phyloP scores from a whole-genome alignment of 1,140 invertebrate species.

The Euglossa dilemma region DNA sequence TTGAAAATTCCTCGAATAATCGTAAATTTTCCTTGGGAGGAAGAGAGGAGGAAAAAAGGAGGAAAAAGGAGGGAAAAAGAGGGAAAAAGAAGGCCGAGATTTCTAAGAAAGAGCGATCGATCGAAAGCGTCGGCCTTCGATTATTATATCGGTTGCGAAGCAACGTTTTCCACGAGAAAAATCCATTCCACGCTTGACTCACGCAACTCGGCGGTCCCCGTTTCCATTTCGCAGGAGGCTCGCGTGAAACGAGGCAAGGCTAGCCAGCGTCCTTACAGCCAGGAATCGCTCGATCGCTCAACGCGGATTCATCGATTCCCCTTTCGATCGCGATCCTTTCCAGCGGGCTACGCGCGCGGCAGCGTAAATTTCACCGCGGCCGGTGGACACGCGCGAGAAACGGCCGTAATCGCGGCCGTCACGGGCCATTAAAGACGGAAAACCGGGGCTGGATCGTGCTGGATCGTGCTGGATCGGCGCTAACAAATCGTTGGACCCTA shows the following conservation, averaged over 20 bases:
- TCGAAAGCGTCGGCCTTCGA: too few relatives aligned
- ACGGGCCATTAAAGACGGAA: constrained; percentile 21
- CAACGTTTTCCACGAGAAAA: too few relatives aligned
- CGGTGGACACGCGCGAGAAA: constrained; percentile 1
- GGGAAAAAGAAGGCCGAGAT: too few relatives aligned
- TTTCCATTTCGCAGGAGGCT: neutral
- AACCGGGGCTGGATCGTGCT: constrained; percentile 18
- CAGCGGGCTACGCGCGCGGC: neutral
- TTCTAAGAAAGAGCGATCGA: too few relatives aligned
- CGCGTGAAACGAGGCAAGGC: neutral
- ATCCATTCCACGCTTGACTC: neutral
- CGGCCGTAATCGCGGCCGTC: neutral
- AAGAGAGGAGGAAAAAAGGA: too few relatives aligned
- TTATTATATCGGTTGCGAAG: too few relatives aligned
- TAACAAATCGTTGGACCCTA: constrained; percentile 11
- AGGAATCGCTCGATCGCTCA: too few relatives aligned
- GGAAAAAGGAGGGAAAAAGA: too few relatives aligned
- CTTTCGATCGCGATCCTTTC: neutral
- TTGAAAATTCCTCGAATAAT: neutral
- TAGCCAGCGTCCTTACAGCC: neutral
- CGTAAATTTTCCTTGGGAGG: too few relatives aligned
- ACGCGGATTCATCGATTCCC: neutral
- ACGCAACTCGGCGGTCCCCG: neutral
- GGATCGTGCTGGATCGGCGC: constrained; percentile 22
- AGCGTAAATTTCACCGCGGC: neutral